Percentiles rank a stretch among this genome's conserved stretches.
Evolutionary conservation across 2,797 vertebrate genomes (phyloP).

Genomic region (Cyclura pinguis): DNA sequence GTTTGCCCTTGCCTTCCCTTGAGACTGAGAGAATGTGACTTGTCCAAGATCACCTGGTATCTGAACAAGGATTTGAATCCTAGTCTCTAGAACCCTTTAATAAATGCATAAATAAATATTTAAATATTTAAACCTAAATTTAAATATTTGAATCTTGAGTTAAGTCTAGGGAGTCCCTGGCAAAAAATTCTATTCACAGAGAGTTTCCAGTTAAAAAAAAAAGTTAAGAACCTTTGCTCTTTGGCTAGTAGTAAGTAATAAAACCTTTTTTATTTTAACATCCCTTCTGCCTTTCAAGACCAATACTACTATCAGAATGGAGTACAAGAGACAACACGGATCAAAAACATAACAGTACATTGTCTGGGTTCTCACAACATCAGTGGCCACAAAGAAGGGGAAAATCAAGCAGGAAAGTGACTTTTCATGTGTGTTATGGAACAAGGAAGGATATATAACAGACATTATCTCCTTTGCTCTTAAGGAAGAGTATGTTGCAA

Average conservation of each 20-base stretch:
- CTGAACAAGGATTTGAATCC: too few relatives aligned
- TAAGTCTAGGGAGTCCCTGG: too few relatives aligned
- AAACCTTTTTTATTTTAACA: background rate
- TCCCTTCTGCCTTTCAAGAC: background rate
- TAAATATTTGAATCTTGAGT: too few relatives aligned
- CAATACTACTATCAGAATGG: background rate
- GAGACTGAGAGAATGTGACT: too few relatives aligned
- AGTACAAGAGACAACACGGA: background rate
- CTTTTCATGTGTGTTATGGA: background rate
- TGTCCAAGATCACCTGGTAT: too few relatives aligned
- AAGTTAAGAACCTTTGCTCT: too few relatives aligned
- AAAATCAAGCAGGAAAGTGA: background rate
- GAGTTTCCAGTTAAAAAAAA: too few relatives aligned
- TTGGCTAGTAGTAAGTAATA: background rate
- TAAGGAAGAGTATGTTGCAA: constrained; percentile 32
- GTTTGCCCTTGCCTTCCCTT: too few relatives aligned
- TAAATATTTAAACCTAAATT: too few relatives aligned
- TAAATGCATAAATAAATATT: too few relatives aligned
- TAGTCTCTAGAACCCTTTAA: too few relatives aligned
- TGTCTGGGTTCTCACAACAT: background rate
- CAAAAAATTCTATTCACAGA: too few relatives aligned
- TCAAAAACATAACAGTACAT: background rate
- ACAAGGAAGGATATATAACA: constrained; percentile 30
- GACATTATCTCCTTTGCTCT: constrained; percentile 9
- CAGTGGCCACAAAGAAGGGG: background rate